Evolutionary conservation across 2,113 vertebrate genomes (phyloP).

Genomic region (Ibidorhyncha struthersii): DNA sequence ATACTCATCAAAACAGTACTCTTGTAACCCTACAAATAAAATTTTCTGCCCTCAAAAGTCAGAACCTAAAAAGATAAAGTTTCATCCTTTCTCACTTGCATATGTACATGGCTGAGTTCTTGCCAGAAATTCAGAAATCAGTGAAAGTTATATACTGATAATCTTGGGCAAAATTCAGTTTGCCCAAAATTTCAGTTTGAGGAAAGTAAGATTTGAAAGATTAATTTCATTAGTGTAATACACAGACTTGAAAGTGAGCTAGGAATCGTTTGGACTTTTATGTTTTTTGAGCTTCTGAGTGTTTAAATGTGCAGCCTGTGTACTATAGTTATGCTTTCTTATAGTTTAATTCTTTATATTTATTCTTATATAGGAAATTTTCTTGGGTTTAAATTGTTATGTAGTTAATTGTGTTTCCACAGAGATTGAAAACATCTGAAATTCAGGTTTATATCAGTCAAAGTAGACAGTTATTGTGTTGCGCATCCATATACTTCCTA

Average conservation of each 20-base stretch:
- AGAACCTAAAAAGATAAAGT: background rate
- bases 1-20: background rate
- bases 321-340: background rate
- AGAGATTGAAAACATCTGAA: background rate
- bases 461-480: background rate
- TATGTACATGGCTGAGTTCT: background rate
- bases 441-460: background rate
- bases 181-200: no score
- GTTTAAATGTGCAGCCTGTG: background rate
- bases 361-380: background rate
- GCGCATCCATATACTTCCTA: background rate
- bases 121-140: constrained; percentile 18
- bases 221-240: background rate
- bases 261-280: background rate
- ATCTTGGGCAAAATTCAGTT: background rate
- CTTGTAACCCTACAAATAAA: background rate
- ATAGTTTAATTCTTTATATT: background rate
- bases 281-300: background rate
- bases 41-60: background rate
- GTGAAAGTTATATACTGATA: background rate
- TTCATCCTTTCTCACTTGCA: background rate
- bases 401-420: background rate
- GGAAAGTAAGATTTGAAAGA: background rate
- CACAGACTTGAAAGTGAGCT: background rate
- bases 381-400: background rate